Conservation (phyloP, 1,140 invertebrate species). For the Drosophila serrata region DNA sequence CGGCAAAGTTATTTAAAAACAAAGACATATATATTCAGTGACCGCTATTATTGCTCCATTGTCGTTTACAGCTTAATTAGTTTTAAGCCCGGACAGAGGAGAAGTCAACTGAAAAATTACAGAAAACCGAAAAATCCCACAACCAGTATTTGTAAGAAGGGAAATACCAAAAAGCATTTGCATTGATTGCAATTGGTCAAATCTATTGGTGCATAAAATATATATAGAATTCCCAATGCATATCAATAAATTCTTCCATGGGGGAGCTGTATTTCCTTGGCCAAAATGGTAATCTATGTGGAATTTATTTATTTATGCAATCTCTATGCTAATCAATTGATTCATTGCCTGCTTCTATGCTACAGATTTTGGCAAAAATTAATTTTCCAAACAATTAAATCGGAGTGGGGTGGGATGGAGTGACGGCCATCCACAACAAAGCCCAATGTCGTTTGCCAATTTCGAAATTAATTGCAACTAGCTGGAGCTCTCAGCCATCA, state of each 20-base stretch:
- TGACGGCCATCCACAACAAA: background rate
- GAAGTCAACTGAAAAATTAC: constrained; percentile 11
- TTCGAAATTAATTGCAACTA: constrained; percentile 71
- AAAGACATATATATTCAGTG: constrained; percentile 35
- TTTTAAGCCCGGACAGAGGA: background rate
- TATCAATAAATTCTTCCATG: constrained; percentile 5
- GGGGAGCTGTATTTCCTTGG: background rate
- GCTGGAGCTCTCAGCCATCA: background rate
- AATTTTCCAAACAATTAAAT: constrained; percentile 80
- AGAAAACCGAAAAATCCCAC: background rate
- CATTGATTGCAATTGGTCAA: constrained; percentile 61
- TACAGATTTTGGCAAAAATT: constrained; percentile 33
- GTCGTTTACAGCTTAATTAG: constrained; percentile 50
- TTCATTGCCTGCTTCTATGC: background rate
- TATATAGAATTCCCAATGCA: background rate
- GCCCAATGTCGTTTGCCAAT: constrained; percentile 66
- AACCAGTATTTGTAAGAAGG: background rate
- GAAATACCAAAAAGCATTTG: constrained; percentile 42
- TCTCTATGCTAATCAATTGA: constrained; percentile 56
- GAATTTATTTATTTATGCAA: constrained; percentile 63
- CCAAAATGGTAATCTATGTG: constrained; percentile 28
- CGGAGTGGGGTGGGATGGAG: background rate
- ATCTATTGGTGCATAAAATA: constrained; percentile 31
- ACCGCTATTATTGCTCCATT: constrained; percentile 33
- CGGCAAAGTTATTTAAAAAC: constrained; percentile 28